Evolutionary conservation across 2,797 vertebrate genomes (phyloP), one percentile per base, ranked within the genome.

Genomic region (Cynopterus sphinx): DNA sequence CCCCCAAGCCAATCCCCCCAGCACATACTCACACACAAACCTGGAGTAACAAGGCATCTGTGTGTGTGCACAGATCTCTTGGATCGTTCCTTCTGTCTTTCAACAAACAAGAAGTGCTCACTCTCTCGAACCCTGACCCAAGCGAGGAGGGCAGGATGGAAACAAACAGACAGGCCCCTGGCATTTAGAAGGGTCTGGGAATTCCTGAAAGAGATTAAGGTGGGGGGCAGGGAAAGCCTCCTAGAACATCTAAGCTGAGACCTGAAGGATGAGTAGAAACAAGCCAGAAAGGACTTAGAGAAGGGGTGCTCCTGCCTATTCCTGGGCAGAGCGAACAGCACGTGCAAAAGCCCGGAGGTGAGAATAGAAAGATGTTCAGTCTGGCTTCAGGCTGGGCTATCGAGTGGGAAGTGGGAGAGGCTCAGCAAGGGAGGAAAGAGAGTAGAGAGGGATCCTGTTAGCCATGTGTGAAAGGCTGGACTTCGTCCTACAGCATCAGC

Each of bases 281-380:
- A 43, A 82, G 36, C 43, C 39, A 85, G 82, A 55, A 85, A 81
- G 70, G n/a, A 83, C 59, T 26, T 4, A 26, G 43, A 53, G 26
- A 15, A 24, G 8, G 31, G 6, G 16, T 17, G 7, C 33, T 33
- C 61, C 51, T 26, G 31, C 22, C 55, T 68, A 9, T 31, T 65
- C 28, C 70, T 17, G 4, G 24, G 55, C 19, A 13, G 49, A 78
- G 41, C 36, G 13, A 55, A 36, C 0, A 55, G 59, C 26, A 22
- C 0, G 0, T 9, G 17, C n/a, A 43, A 77, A 65, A 67, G 74
- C 39, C 90, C 4, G 0, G 65, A 4, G 22, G 22, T 16, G n/a
- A 78, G 63, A 68, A 17, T 11, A 21, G 53, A 31, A 31, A 67
- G 41, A 15, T 19, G n/a, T 26, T 63, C 24, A 24, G 21, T 43